Evolutionary conservation across 2,797 vertebrate genomes (phyloP).

Genomic region (Xenopus petersii): DNA sequence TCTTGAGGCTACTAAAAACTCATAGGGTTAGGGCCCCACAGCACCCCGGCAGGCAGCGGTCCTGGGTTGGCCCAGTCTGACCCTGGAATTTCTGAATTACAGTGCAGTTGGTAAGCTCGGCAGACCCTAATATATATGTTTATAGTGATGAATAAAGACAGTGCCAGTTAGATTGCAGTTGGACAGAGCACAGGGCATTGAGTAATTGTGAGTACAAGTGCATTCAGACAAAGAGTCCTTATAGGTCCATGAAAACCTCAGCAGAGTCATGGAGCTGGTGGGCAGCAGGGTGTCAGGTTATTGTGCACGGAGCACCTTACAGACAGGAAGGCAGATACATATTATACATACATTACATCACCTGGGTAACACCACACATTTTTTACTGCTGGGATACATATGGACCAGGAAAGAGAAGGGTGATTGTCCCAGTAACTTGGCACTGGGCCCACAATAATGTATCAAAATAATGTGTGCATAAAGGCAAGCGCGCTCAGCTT

Average conservation of each 20-base stretch:
- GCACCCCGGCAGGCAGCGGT: no score
- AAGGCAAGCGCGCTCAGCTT: background rate
- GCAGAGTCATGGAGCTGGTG: background rate
- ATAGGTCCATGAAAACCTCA: background rate
- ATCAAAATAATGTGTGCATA: background rate
- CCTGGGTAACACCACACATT: slow-evolving; percentile 1
- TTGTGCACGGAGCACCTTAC: background rate
- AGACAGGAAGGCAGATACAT: background rate
- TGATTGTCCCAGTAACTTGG: background rate
- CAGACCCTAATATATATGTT: no score
- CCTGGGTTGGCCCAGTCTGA: no score
- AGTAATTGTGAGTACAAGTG: background rate
- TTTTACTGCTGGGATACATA: background rate
- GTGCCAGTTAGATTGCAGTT: background rate
- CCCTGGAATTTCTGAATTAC: no score
- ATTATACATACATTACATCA: background rate
- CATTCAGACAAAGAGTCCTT: background rate
- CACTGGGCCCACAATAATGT: background rate
- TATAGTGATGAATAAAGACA: no score
- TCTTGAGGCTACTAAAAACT: no score
- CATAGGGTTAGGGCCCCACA: no score
- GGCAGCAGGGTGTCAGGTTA: background rate
- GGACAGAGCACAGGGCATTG: background rate
- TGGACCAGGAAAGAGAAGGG: background rate
- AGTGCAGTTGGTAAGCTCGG: no score